Evolutionary conservation across 2,888 invertebrate species (phyloP).

Genomic region (Orthosia cruda): DNA sequence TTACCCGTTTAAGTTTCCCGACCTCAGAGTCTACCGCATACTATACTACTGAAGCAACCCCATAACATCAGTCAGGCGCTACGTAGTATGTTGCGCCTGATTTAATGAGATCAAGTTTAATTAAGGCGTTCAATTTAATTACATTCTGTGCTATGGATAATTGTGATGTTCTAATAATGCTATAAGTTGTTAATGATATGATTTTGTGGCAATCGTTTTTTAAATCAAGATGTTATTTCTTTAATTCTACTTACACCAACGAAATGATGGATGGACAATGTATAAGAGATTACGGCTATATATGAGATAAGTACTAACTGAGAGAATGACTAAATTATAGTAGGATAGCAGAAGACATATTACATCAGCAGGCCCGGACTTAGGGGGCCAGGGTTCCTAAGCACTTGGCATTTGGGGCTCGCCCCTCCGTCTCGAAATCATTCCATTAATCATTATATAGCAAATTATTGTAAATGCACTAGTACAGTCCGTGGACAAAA

Average conservation of each 20-base stretch:
- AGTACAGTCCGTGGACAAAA: too few relatives aligned
- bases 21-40: not conserved
- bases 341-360: too few relatives aligned
- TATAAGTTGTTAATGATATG: not conserved
- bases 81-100: not conserved
- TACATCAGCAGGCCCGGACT: too few relatives aligned
- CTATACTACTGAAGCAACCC: not conserved
- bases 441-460: too few relatives aligned
- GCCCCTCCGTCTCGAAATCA: too few relatives aligned
- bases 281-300: too few relatives aligned
- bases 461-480: too few relatives aligned
- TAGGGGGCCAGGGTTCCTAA: too few relatives aligned
- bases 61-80: conserved; percentile 28
- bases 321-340: too few relatives aligned
- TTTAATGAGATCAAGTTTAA: conserved; percentile 53
- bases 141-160: not conserved
- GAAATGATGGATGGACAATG: too few relatives aligned
- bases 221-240: not conserved
- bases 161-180: not conserved
- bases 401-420: too few relatives aligned
- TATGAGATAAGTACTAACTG: too few relatives aligned
- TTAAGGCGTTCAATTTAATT: conserved; percentile 35
- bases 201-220: not conserved
- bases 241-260: not conserved
- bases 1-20: conserved; percentile 13